phyloP scores from a whole-genome alignment of 2,797 vertebrate species.

The Cacajao melanocephalus region DNA sequence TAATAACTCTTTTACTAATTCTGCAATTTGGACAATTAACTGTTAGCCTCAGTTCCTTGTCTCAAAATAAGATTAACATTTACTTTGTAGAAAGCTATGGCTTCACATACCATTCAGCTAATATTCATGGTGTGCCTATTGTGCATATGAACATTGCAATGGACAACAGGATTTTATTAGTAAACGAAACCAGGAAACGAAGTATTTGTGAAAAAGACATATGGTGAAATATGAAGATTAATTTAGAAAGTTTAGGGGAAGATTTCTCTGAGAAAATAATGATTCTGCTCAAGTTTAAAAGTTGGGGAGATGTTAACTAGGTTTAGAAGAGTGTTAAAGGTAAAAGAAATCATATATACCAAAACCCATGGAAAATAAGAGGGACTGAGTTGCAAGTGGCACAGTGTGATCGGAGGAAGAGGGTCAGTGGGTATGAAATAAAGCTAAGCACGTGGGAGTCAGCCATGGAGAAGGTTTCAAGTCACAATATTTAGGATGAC shows the following conservation, averaged over 20 bases:
- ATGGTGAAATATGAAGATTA: not conserved
- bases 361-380: not conserved
- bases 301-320: not conserved
- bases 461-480: not conserved
- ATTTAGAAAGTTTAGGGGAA: not conserved
- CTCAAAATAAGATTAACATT: not conserved
- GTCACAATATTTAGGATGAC: not conserved
- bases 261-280: not conserved
- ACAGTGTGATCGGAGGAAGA: not conserved
- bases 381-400: not conserved
- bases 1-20: not conserved
- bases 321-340: not conserved
- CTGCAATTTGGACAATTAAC: not conserved
- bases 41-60: not conserved
- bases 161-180: not conserved
- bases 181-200: not conserved
- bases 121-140: not conserved
- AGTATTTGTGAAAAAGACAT: not conserved
- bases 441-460: not conserved
- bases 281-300: not conserved
- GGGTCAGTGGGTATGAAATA: not conserved
- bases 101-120: not conserved
- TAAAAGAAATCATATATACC: not conserved
- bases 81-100: not conserved
- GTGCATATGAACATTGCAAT: not conserved